Conservation (phyloP, 2,113 vertebrate genomes). For the Corythornis cristatus region DNA sequence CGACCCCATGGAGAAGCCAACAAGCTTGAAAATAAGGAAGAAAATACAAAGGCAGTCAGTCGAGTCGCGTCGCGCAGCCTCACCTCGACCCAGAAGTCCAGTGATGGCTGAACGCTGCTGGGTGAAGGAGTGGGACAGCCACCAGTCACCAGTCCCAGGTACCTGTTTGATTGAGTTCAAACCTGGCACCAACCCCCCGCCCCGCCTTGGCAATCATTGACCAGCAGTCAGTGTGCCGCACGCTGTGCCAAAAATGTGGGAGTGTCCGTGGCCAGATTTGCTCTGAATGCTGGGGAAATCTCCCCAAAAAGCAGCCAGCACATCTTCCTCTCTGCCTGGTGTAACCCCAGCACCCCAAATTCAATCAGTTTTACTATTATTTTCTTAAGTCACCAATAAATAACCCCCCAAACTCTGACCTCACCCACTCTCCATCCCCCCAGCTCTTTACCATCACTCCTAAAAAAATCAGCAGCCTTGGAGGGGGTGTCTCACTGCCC, state of each 20-base stretch:
- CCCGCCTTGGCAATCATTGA: not conserved
- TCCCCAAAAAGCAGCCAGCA: not conserved
- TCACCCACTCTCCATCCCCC: rapidly evolving
- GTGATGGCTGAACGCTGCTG: rapidly evolving
- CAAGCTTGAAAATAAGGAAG: not conserved
- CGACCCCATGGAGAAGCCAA: rapidly evolving
- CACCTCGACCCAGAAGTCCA: not conserved
- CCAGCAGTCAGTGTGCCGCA: not conserved
- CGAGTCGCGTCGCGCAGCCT: not conserved
- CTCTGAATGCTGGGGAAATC: no score
- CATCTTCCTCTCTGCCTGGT: not conserved
- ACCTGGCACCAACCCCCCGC: not conserved
- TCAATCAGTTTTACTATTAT: not conserved
- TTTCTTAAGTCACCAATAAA: not conserved
- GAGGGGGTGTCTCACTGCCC: no score
- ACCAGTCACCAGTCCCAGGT: not conserved
- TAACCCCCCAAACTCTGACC: not conserved
- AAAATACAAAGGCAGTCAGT: rapidly evolving
- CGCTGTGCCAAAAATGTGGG: not conserved
- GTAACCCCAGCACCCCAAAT: not conserved
- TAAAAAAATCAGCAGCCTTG: not conserved
- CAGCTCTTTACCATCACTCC: not conserved
- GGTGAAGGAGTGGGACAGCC: not conserved
- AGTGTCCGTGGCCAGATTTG: not conserved
- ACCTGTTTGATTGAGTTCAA: not conserved